phyloP scores from a whole-genome alignment of 2,797 vertebrate genomes.

The Luscinia luscinia region DNA sequence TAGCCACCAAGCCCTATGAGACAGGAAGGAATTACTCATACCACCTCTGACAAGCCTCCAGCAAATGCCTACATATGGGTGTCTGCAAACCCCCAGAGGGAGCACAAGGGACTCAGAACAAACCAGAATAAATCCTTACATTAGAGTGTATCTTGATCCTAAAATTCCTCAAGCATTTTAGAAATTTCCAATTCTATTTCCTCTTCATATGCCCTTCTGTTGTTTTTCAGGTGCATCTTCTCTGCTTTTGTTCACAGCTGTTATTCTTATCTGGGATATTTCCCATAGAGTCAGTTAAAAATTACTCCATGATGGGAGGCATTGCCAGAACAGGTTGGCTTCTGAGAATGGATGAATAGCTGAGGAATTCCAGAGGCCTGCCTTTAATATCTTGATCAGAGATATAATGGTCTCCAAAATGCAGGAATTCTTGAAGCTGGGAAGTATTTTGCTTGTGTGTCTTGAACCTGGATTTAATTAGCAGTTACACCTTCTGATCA shows the following conservation, averaged over 20 bases:
- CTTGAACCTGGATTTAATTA: background rate
- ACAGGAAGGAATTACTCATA: conserved; percentile 10
- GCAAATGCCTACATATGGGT: background rate
- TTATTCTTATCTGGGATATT: background rate
- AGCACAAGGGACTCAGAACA: background rate
- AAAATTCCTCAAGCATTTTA: background rate
- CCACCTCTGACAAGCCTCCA: background rate
- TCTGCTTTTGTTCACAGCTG: background rate
- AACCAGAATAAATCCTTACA: background rate
- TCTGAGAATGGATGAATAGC: background rate
- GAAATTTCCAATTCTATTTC: background rate
- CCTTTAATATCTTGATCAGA: background rate
- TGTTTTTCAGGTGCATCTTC: background rate
- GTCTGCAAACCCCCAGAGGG: background rate
- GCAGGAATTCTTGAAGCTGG: background rate
- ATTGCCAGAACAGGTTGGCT: background rate
- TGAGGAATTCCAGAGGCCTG: background rate
- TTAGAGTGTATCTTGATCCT: background rate
- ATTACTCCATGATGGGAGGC: background rate
- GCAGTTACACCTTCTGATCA: background rate
- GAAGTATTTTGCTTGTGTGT: background rate
- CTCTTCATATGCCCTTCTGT: background rate
- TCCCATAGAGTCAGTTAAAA: background rate
- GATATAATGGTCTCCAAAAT: background rate
- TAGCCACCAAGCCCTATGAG: background rate